A percentile compares a stretch with the other conserved stretches of the same genome.
Evolutionary conservation across 2,888 invertebrate genomes (phyloP).

Genomic region (Cataglyphis altisquamis): DNA sequence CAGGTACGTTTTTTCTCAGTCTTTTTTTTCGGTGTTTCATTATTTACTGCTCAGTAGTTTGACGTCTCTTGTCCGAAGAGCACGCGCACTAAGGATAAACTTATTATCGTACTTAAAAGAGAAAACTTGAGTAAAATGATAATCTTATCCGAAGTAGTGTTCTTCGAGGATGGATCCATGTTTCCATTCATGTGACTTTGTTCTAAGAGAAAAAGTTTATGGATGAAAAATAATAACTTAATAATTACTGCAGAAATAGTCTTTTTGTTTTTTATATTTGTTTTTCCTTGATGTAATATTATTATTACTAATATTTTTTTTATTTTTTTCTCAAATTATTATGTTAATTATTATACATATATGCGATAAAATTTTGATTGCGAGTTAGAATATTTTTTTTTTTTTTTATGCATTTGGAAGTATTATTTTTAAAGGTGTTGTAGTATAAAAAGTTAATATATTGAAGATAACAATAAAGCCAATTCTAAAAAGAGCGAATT

Average conservation of each 20-base stretch:
- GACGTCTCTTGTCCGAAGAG: not conserved
- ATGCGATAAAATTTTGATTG: not conserved
- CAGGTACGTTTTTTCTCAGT: slow-evolving; percentile 26
- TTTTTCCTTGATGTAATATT: not conserved
- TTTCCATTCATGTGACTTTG: not conserved
- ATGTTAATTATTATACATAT: not conserved
- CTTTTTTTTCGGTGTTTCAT: not conserved
- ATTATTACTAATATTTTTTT: not conserved
- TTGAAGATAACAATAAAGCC: not conserved
- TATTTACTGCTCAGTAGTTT: not conserved
- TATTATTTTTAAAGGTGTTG: not conserved
- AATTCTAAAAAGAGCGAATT: not conserved
- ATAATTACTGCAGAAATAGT: not conserved
- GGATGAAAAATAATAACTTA: not conserved
- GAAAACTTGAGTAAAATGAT: not conserved
- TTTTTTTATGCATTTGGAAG: not conserved
- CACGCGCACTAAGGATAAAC: slow-evolving; percentile 22
- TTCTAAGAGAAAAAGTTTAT: not conserved
- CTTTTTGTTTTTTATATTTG: not conserved
- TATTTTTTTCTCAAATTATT: too few relatives aligned
- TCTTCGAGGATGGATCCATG: not conserved
- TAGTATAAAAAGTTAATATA: not conserved
- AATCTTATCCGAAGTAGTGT: not conserved
- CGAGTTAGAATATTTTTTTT: not conserved
- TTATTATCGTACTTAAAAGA: slow-evolving; percentile 1